Evolutionary conservation across 2,888 invertebrate species (phyloP), one percentile per base, ranked within the genome.

Genomic region (Lasioglossum marginatum): DNA sequence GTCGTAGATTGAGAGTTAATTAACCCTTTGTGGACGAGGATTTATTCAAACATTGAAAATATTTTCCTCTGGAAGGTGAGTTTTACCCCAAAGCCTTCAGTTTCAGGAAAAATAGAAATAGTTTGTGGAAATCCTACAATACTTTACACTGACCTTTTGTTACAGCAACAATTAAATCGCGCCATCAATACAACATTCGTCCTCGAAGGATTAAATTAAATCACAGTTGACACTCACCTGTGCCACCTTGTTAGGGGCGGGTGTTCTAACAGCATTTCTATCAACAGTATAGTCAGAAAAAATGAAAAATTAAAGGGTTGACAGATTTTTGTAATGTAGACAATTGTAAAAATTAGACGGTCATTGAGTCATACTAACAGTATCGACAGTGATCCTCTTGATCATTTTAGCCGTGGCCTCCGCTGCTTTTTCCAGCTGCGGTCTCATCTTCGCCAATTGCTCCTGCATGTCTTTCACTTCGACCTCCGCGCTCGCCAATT

Each of bases 371-470:
- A 14, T 40, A 81, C 95, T 94, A 90, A 97, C 97, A 43, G 97
- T 97, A 91, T 98, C 98, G 5, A 95, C 96, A 6, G 97, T 97
- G 75, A 98, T 98, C 94, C 97, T 96, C 19, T 96, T 96, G 93
- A 98, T 97, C 96, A 98, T 98, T 91, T 96, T 96, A 80, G 97
- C 97, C 0, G 98, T 98, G 90, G 98, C 97, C 79, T 96, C 96
- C 0, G 98, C 98, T 23, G 98, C 97, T 52, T 96, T 95, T 82
- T 98, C 97, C 93, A 99, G 96, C 87, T 98, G 96, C 0, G 99
- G 99, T 93, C 98, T 98, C 94, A 99, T 96, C 1, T 97, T 97
- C 31, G 97, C 97, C 93, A 99, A 94, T 87, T 98, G 97, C 37
- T 96, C 96, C 94, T 98, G 98, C 96, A 99, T 97, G 92, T 97